Conservation (phyloP, 2,113 vertebrate species). For the Scopus umbretta region DNA sequence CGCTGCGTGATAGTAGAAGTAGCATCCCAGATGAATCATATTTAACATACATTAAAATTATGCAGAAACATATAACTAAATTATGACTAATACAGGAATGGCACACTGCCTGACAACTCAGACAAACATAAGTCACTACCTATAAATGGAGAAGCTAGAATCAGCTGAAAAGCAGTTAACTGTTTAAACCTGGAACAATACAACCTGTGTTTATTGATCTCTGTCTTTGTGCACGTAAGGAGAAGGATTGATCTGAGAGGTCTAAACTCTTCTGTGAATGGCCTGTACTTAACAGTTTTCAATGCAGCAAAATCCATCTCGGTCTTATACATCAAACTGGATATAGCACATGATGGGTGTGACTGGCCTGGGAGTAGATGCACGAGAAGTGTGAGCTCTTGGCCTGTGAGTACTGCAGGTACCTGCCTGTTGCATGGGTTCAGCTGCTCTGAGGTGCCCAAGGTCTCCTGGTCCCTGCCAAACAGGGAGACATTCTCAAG, state of each 20-base stretch:
- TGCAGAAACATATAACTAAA: not conserved
- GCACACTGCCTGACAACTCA: conserved; percentile 21
- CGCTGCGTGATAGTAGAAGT: not conserved
- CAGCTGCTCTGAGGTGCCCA: not conserved
- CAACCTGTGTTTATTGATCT: not conserved
- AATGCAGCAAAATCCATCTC: not conserved
- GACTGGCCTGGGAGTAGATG: not conserved
- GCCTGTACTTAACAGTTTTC: not conserved
- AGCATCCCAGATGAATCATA: conserved; percentile 3
- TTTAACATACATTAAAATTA: not conserved
- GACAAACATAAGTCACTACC: not conserved
- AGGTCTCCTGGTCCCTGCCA: not conserved
- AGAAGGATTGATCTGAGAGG: not conserved
- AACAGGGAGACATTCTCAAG: not conserved
- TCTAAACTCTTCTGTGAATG: not conserved
- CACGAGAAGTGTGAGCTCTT: not conserved
- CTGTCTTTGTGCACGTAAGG: not conserved
- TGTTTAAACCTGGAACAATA: not conserved
- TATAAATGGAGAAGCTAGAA: not conserved
- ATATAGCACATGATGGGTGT: not conserved
- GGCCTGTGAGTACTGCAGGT: too few relatives aligned
- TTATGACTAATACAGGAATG: conserved; percentile 36
- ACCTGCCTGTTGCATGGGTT: not conserved
- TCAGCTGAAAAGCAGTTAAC: not conserved
- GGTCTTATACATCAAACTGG: not conserved